Conservation (phyloP, 2,797 vertebrate genomes). For the Amblyopsis hoosieri region DNA sequence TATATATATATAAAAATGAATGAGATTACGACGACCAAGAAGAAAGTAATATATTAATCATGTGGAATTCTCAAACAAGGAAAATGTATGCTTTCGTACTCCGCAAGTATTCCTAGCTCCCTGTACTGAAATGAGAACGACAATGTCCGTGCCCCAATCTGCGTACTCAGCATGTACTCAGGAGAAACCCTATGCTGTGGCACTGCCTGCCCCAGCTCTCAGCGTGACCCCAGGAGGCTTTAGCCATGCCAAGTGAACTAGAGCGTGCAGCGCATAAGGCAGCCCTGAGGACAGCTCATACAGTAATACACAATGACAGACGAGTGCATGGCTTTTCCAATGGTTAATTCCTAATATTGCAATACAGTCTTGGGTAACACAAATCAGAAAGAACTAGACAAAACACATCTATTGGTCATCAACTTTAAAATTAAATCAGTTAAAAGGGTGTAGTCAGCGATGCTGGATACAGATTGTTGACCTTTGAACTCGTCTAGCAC, state of each 20-base stretch:
- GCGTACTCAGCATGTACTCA: conserved; percentile 15
- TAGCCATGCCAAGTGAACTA: not conserved
- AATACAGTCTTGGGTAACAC: not conserved
- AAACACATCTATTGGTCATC: not conserved
- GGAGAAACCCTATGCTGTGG: conserved; percentile 21
- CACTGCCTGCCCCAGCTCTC: not conserved
- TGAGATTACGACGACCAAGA: no score
- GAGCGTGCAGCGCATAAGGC: not conserved
- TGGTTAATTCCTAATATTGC: no score
- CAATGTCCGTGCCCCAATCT: not conserved
- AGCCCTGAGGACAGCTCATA: not conserved
- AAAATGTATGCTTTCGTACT: no score
- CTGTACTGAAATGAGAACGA: conserved; percentile 4
- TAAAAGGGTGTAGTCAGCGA: no score
- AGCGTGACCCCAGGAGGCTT: not conserved
- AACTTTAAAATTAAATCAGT: not conserved
- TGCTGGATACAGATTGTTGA: no score
- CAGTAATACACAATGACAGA: not conserved
- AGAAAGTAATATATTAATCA: no score
- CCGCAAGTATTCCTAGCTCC: not conserved
- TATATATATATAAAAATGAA: no score
- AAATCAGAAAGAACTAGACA: not conserved
- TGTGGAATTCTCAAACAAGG: no score
- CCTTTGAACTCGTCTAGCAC: no score
- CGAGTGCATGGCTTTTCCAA: not conserved